Evolutionary conservation across 2,888 invertebrate species (phyloP).

Genomic region (Amphipoea oculea): DNA sequence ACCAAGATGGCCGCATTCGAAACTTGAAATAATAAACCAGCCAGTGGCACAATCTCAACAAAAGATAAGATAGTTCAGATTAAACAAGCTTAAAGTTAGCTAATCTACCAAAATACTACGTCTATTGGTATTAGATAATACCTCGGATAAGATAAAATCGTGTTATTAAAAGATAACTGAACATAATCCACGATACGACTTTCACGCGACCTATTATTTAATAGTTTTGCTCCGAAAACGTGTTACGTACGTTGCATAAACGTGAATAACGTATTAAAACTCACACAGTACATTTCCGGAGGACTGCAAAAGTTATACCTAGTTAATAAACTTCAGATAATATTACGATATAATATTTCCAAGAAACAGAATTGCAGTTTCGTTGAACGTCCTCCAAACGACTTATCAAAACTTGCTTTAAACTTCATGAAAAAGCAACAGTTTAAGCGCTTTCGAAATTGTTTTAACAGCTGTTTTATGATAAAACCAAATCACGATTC

Average conservation of each 20-base stretch:
- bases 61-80: constrained; percentile 50
- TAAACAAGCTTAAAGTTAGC: constrained; percentile 38
- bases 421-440: constrained; percentile 49
- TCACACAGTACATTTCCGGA: constrained; percentile 26
- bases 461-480: constrained; percentile 23
- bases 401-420: constrained; percentile 30
- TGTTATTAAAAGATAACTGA: constrained; percentile 44
- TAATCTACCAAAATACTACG: constrained; percentile 48
- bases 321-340: constrained; percentile 24
- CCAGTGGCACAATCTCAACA: constrained; percentile 25
- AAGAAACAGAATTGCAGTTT: constrained; percentile 18
- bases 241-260: neutral
- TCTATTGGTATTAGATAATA: constrained; percentile 47
- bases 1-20: constrained; percentile 40
- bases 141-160: constrained; percentile 40
- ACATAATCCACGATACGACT: constrained; percentile 8
- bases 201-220: constrained; percentile 34
- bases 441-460: constrained; percentile 29
- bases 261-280: constrained; percentile 18
- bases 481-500: constrained; percentile 20
- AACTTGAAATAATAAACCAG: constrained; percentile 27
- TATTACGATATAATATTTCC: constrained; percentile 31
- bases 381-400: constrained; percentile 33
- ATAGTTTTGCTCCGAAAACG: constrained; percentile 16
- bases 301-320: neutral